Evolutionary conservation across 2,888 invertebrate genomes (phyloP).

Genomic region (Diaperis boleti): DNA sequence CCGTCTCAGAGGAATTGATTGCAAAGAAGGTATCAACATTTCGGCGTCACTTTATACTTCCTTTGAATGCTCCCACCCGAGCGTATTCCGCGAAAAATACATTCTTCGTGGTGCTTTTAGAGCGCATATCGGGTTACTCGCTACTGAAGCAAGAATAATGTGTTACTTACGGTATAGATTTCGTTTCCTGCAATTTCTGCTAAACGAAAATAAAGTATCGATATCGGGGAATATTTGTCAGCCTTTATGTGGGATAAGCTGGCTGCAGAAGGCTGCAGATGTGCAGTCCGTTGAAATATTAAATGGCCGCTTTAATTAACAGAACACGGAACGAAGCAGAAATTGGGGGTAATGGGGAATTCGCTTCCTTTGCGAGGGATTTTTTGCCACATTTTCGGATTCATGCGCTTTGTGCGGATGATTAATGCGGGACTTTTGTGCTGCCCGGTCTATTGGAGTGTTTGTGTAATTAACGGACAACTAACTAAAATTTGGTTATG

Average conservation of each 20-base stretch:
- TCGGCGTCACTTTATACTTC: conserved; percentile 37
- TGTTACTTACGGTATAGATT: conserved; percentile 46
- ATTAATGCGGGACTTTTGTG: too few species aligned
- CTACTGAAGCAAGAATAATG: conserved; percentile 45
- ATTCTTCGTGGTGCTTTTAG: conserved; percentile 44
- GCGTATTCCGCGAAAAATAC: conserved; percentile 42
- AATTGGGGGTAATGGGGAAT: too few species aligned
- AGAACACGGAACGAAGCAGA: too few species aligned
- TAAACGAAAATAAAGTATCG: conserved; percentile 37
- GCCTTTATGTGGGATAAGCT: too few species aligned
- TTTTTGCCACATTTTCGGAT: too few species aligned
- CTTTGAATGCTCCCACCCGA: conserved; percentile 44
- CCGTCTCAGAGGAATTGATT: neutral
- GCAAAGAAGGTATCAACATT: conserved; percentile 5
- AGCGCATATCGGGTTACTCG: conserved; percentile 44
- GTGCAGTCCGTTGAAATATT: too few species aligned
- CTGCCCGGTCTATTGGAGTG: too few species aligned
- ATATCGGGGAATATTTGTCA: conserved; percentile 25
- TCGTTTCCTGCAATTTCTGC: conserved; percentile 42
- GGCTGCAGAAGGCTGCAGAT: too few species aligned
- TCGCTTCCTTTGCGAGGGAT: too few species aligned
- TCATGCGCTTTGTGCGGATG: too few species aligned
- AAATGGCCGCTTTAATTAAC: neutral
- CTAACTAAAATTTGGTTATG: too few species aligned
- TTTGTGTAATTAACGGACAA: too few species aligned